Base-by-base conservation (phyloP, 1,140 invertebrate genomes). In the Euwallacea similis region DNA sequence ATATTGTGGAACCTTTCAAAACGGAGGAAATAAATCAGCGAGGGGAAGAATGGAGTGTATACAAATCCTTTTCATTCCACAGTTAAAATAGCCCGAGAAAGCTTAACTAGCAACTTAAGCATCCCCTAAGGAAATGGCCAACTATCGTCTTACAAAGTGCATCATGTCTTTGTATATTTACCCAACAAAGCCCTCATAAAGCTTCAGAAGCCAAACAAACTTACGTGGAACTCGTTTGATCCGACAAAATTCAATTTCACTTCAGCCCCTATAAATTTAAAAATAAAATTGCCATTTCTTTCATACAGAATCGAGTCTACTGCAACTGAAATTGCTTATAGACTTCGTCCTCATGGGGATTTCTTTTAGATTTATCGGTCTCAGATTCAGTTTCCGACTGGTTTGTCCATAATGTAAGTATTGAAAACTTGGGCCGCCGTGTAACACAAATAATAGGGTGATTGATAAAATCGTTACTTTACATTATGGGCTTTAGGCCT, bases 1-100 rank as follows among this genome's bases (percentile, higher is more conserved):
- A 61, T 71, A 66, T 75, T 71, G 75, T 75, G 75, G 73, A 66
- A 75, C 71, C 75, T 75, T 76, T 75, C 73, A 73, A 72, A 68
- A 69, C 72, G 6, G 64, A 68, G 50, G 59, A 61, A 71, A 75
- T 76, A 72, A 73, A 75, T 76, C 75, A 76, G 11, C 16, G 54
- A 8, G 11, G 13, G 13, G 46, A 50, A 50, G 13, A 50, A 50
- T 50, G 46, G 6, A 11, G 9, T 50, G 13, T 50, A 50, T 13
- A 50, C 13, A 50, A 50, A 50, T 50, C 9, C 13, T 10, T 50
- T 50, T 50, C 9, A 6, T 50, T 33, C 1, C 21, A 33, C 1
- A 33, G 21, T 33, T 33, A 33, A 33, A 33, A 33, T 33, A 33
- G 21, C 21, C 21, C 4, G 21, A 50, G 46, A 50, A 50, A 13